phyloP scores from a whole-genome alignment of 2,888 invertebrate species.

The Aleiodes testaceus region DNA sequence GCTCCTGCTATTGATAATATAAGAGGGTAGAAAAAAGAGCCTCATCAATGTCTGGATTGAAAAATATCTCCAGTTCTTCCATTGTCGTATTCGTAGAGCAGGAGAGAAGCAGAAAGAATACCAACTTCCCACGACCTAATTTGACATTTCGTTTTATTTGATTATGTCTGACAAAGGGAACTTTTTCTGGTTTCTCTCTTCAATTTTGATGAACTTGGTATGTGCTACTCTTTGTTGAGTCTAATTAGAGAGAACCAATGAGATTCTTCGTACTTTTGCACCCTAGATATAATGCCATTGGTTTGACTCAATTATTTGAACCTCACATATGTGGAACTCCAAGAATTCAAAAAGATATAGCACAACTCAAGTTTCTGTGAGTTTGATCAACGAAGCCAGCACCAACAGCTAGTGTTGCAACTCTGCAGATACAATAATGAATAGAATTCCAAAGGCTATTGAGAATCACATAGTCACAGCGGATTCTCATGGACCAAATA shows the following conservation, averaged over 20 bases:
- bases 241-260: too few relatives aligned
- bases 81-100: not conserved
- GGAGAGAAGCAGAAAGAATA: not conserved
- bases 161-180: too few relatives aligned
- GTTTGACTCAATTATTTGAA: not conserved
- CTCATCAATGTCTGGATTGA: not conserved
- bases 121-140: too few relatives aligned
- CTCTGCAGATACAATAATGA: not conserved
- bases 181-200: too few relatives aligned
- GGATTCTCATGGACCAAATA: slow-evolving; percentile 39
- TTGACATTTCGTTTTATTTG: too few relatives aligned
- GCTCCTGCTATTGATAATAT: not conserved
- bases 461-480: slow-evolving; percentile 36
- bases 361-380: not conserved
- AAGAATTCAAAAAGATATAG: too few relatives aligned
- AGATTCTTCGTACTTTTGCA: not conserved
- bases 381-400: slow-evolving; percentile 5
- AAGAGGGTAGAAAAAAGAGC: too few relatives aligned
- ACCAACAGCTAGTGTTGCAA: not conserved
- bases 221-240: too few relatives aligned
- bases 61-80: not conserved
- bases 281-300: not conserved
- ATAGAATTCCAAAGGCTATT: slow-evolving; percentile 26
- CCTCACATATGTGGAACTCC: not conserved
- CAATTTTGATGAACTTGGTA: too few relatives aligned